A percentile compares a stretch with the other conserved stretches of the same genome.
phyloP scores from a whole-genome alignment of 2,888 invertebrate genomes.

The Ophioninae sp. region DNA sequence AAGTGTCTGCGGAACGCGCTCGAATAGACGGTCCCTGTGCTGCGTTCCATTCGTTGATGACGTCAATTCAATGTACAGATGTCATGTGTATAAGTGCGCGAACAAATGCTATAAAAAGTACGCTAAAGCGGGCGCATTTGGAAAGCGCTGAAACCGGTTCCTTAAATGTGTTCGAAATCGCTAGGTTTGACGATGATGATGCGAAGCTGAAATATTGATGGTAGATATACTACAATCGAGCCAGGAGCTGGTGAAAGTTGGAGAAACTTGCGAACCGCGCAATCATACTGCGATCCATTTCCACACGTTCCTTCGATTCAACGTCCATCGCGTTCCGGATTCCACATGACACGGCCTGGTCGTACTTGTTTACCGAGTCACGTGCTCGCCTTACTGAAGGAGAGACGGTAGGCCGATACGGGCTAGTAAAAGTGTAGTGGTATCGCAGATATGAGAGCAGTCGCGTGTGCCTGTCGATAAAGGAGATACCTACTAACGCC shows the following conservation, averaged over 20 bases:
- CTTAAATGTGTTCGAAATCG: not conserved
- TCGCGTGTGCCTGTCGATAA: not conserved
- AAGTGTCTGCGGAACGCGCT: too few species aligned
- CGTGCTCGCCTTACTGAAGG: not conserved
- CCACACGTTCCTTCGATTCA: not conserved
- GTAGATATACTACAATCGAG: not conserved
- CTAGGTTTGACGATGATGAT: not conserved
- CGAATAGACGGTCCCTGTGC: too few species aligned
- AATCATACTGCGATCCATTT: not conserved
- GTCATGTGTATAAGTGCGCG: too few species aligned
- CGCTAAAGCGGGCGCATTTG: not conserved
- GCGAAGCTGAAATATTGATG: not conserved
- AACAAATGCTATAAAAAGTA: too few species aligned
- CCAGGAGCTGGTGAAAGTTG: not conserved
- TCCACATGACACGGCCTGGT: not conserved
- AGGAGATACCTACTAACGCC: not conserved
- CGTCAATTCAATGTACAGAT: too few species aligned
- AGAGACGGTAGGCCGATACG: not conserved
- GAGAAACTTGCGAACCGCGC: not conserved
- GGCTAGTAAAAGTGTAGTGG: not conserved
- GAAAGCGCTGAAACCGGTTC: not conserved
- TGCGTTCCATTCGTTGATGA: too few species aligned
- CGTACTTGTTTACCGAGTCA: not conserved
- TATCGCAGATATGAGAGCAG: too few species aligned
- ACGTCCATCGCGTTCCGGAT: not conserved